Conservation (phyloP, 2,888 invertebrate species). For the Troglohyphantes excavatus region DNA sequence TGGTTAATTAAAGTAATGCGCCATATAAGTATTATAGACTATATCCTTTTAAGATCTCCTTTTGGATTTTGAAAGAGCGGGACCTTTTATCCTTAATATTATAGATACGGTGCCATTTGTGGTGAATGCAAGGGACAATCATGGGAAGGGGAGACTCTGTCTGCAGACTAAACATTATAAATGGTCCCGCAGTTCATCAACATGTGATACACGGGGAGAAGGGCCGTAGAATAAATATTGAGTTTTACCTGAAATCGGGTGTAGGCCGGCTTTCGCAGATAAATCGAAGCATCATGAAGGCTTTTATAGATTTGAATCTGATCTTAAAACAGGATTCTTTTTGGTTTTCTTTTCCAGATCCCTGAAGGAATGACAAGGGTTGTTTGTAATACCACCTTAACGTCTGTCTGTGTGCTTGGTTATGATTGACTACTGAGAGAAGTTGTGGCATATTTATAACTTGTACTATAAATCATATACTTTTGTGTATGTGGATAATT, state of each 20-base stretch:
- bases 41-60: too few relatives aligned
- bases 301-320: slow-evolving; percentile 25
- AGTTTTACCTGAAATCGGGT: slow-evolving; percentile 18
- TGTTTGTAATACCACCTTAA: too few relatives aligned
- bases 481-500: too few relatives aligned
- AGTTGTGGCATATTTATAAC: too few relatives aligned
- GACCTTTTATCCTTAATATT: slow-evolving; percentile 58
- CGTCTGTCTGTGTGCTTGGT: too few relatives aligned
- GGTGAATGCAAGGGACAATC: slow-evolving; percentile 26
- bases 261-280: not conserved
- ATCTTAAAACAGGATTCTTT: not conserved
- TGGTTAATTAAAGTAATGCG: too few relatives aligned
- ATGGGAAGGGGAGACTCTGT: slow-evolving; percentile 23
- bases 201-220: slow-evolving; percentile 36
- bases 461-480: too few relatives aligned
- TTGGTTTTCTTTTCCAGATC: too few relatives aligned
- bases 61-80: slow-evolving; percentile 42
- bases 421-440: too few relatives aligned
- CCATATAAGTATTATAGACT: too few relatives aligned
- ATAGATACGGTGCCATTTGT: slow-evolving; percentile 41
- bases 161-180: slow-evolving; percentile 51
- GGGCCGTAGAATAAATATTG: slow-evolving; percentile 26
- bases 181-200: slow-evolving; percentile 49
- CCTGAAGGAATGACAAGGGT: too few relatives aligned
- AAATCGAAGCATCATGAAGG: slow-evolving; percentile 15